phyloP scores from a whole-genome alignment of 2,888 invertebrate genomes.

The Lucinisca nassula region DNA sequence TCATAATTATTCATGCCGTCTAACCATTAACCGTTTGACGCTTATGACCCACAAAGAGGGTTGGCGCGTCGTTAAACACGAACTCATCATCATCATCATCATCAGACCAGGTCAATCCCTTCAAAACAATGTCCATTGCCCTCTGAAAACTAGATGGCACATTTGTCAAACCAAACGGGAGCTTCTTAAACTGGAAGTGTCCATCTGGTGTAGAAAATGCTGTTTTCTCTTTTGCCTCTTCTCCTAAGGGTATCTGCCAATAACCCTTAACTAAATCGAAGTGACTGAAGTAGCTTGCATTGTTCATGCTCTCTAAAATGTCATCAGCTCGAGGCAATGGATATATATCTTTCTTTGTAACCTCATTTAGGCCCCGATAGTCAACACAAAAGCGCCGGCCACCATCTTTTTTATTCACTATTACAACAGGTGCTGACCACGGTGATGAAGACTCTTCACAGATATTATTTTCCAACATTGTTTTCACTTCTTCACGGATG shows the following conservation, averaged over 20 bases:
- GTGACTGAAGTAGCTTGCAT: not conserved
- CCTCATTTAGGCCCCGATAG: not conserved
- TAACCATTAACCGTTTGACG: too few species aligned
- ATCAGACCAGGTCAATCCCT: too few species aligned
- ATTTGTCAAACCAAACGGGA: slow-evolving; percentile 17
- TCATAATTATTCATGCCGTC: too few species aligned
- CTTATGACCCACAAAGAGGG: too few species aligned
- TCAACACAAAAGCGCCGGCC: not conserved
- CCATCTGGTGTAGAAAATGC: slow-evolving; percentile 23
- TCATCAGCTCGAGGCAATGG: slow-evolving; percentile 6
- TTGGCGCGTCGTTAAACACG: too few species aligned
- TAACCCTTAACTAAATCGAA: slow-evolving; percentile 18
- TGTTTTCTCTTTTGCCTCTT: slow-evolving; percentile 7
- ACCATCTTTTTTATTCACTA: slow-evolving; percentile 26
- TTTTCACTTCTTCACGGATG: not conserved
- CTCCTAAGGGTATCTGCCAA: slow-evolving; percentile 20
- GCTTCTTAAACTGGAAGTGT: slow-evolving; percentile 12
- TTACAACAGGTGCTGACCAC: slow-evolving; percentile 1
- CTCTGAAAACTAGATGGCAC: slow-evolving; percentile 20
- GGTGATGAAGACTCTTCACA: slow-evolving; percentile 10
- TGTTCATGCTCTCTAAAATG: slow-evolving; percentile 8
- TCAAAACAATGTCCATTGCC: slow-evolving; percentile 23
- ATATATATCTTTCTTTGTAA: slow-evolving; percentile 1
- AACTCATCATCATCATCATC: too few species aligned
- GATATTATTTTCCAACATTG: slow-evolving; percentile 18